These are phyloP conservation scores for Ceratina australensis DNA, from an alignment of 1,140 invertebrate species.

Conservation along the genomic window DNA sequence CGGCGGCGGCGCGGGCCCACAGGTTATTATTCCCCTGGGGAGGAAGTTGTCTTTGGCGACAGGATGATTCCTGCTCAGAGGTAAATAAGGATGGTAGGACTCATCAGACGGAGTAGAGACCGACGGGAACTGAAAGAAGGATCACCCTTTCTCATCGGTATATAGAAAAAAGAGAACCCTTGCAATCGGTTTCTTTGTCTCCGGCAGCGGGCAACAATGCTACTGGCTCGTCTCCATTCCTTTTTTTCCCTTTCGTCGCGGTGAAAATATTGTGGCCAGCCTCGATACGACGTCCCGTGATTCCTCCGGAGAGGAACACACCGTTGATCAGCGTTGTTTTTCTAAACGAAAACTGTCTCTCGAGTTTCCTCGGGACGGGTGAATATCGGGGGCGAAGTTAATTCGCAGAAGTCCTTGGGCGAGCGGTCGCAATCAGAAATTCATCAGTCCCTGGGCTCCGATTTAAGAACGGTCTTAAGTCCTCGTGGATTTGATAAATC, in stretches of 20 bases:
- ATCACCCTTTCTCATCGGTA: constrained; percentile 14
- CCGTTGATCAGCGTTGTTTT: too few species aligned
- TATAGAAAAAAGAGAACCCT: constrained; percentile 29
- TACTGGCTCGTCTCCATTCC: background rate
- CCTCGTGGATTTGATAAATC: constrained; percentile 31
- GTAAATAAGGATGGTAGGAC: constrained; percentile 67
- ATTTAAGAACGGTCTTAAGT: background rate
- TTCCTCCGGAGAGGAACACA: too few species aligned
- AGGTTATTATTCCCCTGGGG: constrained; percentile 13
- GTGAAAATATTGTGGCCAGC: constrained; percentile 16
- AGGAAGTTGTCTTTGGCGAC: background rate
- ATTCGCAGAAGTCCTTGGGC: constrained; percentile 2
- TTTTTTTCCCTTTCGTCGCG: constrained; percentile 1
- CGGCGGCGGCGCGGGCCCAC: too few species aligned
- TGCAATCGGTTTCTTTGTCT: constrained; percentile 59
- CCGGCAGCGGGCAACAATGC: constrained; percentile 38
- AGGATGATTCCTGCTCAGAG: constrained; percentile 1
- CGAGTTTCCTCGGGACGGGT: background rate
- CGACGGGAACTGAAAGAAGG: constrained; percentile 1
- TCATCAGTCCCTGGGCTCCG: background rate
- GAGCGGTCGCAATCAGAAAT: constrained; percentile 15
- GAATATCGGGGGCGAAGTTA: constrained; percentile 14
- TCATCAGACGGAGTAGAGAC: constrained; percentile 62
- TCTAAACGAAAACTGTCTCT: background rate
- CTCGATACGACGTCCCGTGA: background rate